A percentile compares a stretch with the other conserved stretches of the same genome.
Evolutionary conservation across 1,140 invertebrate genomes (phyloP).

Genomic region (Lepidostoma basale): DNA sequence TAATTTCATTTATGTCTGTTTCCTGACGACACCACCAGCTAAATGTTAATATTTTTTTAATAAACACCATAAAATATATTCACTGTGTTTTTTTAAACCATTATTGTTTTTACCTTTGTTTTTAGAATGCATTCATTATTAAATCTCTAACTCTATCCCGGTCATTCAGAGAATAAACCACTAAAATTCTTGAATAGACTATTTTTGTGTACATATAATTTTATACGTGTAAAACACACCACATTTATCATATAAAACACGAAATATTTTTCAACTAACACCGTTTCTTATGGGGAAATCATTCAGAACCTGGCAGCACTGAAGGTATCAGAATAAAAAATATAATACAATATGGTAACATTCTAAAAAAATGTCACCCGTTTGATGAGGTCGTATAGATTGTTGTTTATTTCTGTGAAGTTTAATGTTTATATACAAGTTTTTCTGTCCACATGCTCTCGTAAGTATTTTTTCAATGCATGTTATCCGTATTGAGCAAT

Average conservation of each 20-base stretch:
- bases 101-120: background rate
- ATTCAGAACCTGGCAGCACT: slow-evolving; percentile 14
- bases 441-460: slow-evolving; percentile 3
- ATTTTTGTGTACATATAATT: too few relatives aligned
- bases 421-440: slow-evolving; percentile 32
- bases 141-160: background rate
- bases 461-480: slow-evolving; percentile 28
- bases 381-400: slow-evolving; percentile 24
- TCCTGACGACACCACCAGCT: too few relatives aligned
- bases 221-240: too few relatives aligned
- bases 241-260: too few relatives aligned
- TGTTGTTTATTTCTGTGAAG: slow-evolving; percentile 33
- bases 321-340: background rate
- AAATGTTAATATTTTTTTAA: slow-evolving; percentile 18
- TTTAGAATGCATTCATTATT: background rate
- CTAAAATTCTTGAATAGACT: too few relatives aligned
- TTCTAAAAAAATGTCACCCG: slow-evolving; percentile 34
- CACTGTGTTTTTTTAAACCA: background rate
- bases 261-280: too few relatives aligned
- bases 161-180: background rate
- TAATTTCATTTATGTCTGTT: too few relatives aligned
- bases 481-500: too few relatives aligned
- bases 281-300: too few relatives aligned
- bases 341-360: background rate
- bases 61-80: background rate